phyloP scores from a whole-genome alignment of 92 coral and sea anemone genomes.

The Meandrina meandrites region DNA sequence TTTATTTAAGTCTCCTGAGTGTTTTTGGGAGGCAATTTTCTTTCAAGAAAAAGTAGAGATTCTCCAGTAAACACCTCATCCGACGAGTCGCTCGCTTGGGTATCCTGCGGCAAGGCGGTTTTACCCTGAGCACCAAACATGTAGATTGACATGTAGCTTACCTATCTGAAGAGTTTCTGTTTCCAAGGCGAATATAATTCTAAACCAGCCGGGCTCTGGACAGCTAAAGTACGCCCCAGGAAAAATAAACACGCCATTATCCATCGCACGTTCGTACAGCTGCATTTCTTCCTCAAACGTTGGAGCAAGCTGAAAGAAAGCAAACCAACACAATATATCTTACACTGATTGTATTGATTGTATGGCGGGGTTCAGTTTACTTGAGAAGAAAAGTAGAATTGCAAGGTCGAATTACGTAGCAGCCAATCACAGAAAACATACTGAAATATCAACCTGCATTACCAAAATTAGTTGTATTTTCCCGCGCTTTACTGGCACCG shows the following conservation, averaged over 20 bases:
- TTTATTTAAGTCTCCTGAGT: too few species aligned
- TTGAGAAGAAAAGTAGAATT: background rate
- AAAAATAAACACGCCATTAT: slow-evolving; percentile 68
- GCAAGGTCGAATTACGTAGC: too few species aligned
- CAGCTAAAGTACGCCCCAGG: slow-evolving; percentile 74
- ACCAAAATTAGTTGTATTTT: background rate
- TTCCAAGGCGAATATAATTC: slow-evolving; percentile 76
- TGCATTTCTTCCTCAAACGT: slow-evolving; percentile 76
- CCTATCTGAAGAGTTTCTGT: slow-evolving; percentile 72
- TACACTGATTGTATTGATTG: background rate
- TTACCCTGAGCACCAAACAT: too few species aligned
- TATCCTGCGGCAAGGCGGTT: too few species aligned
- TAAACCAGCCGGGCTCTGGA: slow-evolving; percentile 94
- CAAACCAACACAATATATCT: background rate
- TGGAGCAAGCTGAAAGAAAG: slow-evolving; percentile 55
- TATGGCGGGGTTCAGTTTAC: too few species aligned
- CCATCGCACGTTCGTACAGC: slow-evolving; percentile 59
- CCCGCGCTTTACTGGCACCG: background rate
- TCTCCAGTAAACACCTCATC: too few species aligned
- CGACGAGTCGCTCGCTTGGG: too few species aligned
- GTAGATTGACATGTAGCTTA: slow-evolving; percentile 24
- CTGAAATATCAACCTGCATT: too few species aligned
- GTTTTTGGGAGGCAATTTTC: too few species aligned
- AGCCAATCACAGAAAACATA: too few species aligned
- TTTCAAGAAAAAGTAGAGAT: too few species aligned